These are phyloP conservation scores for Rhagoletis zephyria DNA, from an alignment of 1,140 invertebrate species.

Conservation along the genomic window DNA sequence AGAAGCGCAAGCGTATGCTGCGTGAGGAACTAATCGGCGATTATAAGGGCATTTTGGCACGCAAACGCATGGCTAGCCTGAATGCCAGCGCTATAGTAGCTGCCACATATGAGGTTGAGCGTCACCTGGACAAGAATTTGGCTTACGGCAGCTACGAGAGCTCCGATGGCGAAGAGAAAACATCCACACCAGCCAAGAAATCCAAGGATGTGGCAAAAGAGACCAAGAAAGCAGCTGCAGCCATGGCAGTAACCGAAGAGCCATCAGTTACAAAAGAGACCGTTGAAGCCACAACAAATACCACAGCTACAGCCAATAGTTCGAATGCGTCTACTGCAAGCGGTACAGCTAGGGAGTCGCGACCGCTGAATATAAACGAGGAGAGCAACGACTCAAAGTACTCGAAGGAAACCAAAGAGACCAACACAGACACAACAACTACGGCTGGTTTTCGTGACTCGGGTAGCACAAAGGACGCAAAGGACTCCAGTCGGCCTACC, in stretches of 20 bases:
- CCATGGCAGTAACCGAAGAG: neutral
- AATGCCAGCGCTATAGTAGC: constrained; percentile 94
- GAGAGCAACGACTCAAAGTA: constrained; percentile 74
- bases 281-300: neutral
- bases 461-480: constrained; percentile 67
- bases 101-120: constrained; percentile 88
- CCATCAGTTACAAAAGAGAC: neutral
- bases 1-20: constrained; percentile 75
- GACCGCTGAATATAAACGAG: constrained; percentile 63
- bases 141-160: constrained; percentile 75
- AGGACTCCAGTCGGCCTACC: constrained; percentile 69
- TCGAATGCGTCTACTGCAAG: constrained; percentile 46
- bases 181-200: constrained; percentile 52
- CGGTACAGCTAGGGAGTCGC: constrained; percentile 50
- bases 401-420: constrained; percentile 77
- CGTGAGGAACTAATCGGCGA: constrained; percentile 83
- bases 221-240: neutral
- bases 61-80: constrained; percentile 92
- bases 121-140: constrained; percentile 70
- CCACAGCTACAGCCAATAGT: constrained; percentile 50
- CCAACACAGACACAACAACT: constrained; percentile 74
- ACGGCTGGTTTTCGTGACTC: constrained; percentile 66
- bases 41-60: constrained; percentile 88
- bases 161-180: constrained; percentile 63
- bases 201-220: constrained; percentile 54